A percentile compares a stretch with the other conserved stretches of the same genome.
Evolutionary conservation across 2,888 invertebrate genomes (phyloP).

Genomic region (Electrophaes corylata): DNA sequence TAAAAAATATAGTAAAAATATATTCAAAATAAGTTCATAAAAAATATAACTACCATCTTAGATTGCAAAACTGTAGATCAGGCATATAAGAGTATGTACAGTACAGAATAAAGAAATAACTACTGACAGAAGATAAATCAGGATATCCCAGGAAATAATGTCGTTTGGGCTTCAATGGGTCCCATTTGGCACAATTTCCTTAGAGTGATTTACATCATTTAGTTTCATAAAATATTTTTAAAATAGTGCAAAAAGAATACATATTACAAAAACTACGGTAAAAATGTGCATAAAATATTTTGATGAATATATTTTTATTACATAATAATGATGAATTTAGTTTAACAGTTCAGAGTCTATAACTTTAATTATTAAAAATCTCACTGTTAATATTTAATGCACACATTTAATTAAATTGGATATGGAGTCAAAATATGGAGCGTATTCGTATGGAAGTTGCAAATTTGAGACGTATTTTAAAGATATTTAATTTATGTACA

Average conservation of each 20-base stretch:
- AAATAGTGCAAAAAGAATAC: not conserved
- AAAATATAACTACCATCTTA: no score
- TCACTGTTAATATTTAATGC: slow-evolving; percentile 19
- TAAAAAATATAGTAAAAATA: no score
- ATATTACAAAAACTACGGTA: slow-evolving; percentile 3
- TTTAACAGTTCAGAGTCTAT: not conserved
- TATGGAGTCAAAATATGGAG: slow-evolving; percentile 22
- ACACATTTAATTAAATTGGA: slow-evolving; percentile 8
- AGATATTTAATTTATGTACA: slow-evolving; percentile 54
- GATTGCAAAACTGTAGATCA: no score
- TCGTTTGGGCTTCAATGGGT: not conserved
- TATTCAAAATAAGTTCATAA: no score
- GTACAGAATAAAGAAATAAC: not conserved
- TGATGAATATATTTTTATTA: not conserved
- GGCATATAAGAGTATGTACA: not conserved
- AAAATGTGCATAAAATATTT: slow-evolving; percentile 18
- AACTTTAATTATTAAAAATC: slow-evolving; percentile 1
- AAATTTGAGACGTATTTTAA: slow-evolving; percentile 37
- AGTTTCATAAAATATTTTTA: not conserved
- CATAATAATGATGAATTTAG: not conserved
- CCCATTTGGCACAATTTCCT: slow-evolving; percentile 5
- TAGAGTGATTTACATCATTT: slow-evolving; percentile 5
- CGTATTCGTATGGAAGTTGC: slow-evolving; percentile 67
- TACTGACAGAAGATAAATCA: not conserved
- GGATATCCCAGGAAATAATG: slow-evolving; percentile 4